Percentiles rank a stretch among this genome's conserved stretches.
Conservation (phyloP, 2,888 invertebrate genomes). For the Dascillus cervinus region DNA sequence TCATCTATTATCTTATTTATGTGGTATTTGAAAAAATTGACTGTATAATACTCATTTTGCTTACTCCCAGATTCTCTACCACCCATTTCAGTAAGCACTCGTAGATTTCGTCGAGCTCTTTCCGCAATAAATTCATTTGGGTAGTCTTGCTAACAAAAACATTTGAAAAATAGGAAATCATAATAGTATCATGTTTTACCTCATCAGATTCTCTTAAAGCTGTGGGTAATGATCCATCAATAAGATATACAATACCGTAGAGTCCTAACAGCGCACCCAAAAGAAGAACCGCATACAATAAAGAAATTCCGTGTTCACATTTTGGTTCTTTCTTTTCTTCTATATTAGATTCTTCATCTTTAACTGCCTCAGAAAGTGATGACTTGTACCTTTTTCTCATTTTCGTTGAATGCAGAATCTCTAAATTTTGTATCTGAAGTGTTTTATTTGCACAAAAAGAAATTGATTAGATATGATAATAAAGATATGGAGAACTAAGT, state of each 20-base stretch:
- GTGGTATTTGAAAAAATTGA: conserved; percentile 47
- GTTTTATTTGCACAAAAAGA: too few species aligned
- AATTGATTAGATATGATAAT: too few species aligned
- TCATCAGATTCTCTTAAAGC: conserved; percentile 29
- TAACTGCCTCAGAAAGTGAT: too few species aligned
- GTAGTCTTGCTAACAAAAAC: conserved; percentile 5
- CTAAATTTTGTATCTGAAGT: too few species aligned
- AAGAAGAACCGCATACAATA: conserved; percentile 2
- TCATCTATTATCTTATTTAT: conserved; percentile 26
- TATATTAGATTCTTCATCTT: too few species aligned
- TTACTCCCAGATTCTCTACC: conserved; percentile 69
- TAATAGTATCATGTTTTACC: conserved; percentile 5
- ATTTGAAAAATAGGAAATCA: not conserved
- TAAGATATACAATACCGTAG: conserved; percentile 7
- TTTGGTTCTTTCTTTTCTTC: too few species aligned
- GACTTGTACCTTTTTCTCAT: too few species aligned
- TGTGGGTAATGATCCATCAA: conserved; percentile 24
- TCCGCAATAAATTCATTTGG: conserved; percentile 53
- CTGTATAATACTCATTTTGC: conserved; percentile 69
- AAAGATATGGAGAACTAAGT: too few species aligned
- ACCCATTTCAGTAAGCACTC: conserved; percentile 56
- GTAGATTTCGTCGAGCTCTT: conserved; percentile 55
- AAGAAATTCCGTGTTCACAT: not conserved
- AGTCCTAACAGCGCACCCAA: conserved; percentile 1
- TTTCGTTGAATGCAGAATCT: too few species aligned